A percentile compares a stretch with the other conserved stretches of the same genome.
These are phyloP conservation scores for Poeciliopsis retropinna DNA, from an alignment of 2,113 vertebrate genomes.

Conservation along the genomic window DNA sequence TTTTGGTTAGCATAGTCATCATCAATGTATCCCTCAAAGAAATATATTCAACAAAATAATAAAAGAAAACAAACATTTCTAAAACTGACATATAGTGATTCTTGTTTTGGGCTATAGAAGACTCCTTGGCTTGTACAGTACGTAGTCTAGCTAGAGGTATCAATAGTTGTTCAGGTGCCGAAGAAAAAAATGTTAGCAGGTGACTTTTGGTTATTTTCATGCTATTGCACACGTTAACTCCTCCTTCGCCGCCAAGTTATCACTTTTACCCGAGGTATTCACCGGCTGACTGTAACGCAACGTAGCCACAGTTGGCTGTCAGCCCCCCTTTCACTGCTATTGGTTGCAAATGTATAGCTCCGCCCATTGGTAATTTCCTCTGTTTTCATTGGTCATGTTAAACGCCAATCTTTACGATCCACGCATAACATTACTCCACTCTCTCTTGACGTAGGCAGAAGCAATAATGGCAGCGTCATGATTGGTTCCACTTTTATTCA, in stretches of 20 bases:
- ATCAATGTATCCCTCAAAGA: too few relatives aligned
- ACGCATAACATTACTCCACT: constrained; percentile 33
- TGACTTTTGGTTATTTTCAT: neutral
- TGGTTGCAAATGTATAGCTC: constrained; percentile 29
- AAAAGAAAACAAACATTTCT: too few relatives aligned
- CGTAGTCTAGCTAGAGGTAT: too few relatives aligned
- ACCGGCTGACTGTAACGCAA: neutral
- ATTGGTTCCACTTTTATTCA: constrained; percentile 56
- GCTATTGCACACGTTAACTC: neutral
- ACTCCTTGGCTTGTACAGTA: too few relatives aligned
- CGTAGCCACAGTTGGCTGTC: neutral
- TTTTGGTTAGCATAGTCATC: too few relatives aligned
- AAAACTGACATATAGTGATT: too few relatives aligned
- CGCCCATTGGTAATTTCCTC: neutral
- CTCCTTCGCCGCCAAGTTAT: neutral
- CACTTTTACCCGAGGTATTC: neutral
- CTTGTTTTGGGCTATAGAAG: too few relatives aligned
- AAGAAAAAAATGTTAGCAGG: too few relatives aligned
- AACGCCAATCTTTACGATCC: neutral
- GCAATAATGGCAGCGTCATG: neutral
- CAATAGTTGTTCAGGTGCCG: too few relatives aligned
- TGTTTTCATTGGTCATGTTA: constrained; percentile 36
- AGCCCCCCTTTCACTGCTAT: constrained; percentile 43
- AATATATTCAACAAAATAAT: too few relatives aligned
- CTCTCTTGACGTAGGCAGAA: constrained; percentile 34